Conservation (phyloP, 2,888 invertebrate species). For the Thyatira batis region DNA sequence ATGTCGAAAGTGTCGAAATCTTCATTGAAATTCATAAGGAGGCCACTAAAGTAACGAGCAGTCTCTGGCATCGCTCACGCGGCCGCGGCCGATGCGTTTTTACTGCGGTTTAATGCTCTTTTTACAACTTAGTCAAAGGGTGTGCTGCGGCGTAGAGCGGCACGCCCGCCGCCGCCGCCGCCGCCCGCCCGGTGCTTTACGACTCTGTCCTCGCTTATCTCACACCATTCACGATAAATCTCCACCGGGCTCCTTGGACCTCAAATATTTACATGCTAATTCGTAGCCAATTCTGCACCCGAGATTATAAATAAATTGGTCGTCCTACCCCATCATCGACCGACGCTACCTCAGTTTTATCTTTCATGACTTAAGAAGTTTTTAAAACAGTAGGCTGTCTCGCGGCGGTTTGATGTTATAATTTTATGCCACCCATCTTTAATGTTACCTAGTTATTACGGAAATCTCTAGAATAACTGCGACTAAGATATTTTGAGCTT, state of each 20-base stretch:
- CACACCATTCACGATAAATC: constrained; percentile 75
- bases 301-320: constrained; percentile 80
- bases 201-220: constrained; percentile 76
- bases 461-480: constrained; percentile 45
- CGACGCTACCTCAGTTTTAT: constrained; percentile 64
- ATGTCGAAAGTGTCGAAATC: constrained; percentile 54
- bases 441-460: constrained; percentile 51
- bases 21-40: constrained; percentile 81
- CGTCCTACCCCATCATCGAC: constrained; percentile 64
- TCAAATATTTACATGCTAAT: constrained; percentile 83
- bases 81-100: constrained; percentile 74
- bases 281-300: constrained; percentile 78
- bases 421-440: constrained; percentile 68
- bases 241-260: constrained; percentile 75
- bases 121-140: constrained; percentile 81
- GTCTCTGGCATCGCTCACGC: constrained; percentile 47
- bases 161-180: constrained; percentile 34
- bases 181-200: constrained; percentile 67
- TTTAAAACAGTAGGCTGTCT: constrained; percentile 61
- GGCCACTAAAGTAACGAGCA: constrained; percentile 70
- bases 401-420: constrained; percentile 60
- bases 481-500: constrained; percentile 41
- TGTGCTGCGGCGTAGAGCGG: constrained; percentile 52
- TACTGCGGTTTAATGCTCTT: constrained; percentile 81
- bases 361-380: constrained; percentile 74